Evolutionary conservation across 2,888 invertebrate species (phyloP).

Genomic region (Parnassius glacialis): DNA sequence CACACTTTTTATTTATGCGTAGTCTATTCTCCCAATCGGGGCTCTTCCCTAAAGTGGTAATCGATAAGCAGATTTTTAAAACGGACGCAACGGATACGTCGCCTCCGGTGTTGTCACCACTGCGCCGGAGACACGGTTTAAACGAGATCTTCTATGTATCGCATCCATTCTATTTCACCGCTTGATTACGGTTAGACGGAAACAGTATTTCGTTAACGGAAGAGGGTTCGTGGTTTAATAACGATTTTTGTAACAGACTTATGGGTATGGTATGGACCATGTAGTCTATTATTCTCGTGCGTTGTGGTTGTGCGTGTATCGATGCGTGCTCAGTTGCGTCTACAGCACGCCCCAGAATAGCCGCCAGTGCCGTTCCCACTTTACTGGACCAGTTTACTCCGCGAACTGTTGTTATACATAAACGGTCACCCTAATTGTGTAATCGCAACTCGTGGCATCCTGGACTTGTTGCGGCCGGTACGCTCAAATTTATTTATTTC

Average conservation of each 20-base stretch:
- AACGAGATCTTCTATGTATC: conserved; percentile 52
- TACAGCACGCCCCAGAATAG: conserved; percentile 72
- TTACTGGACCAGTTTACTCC: conserved; percentile 43
- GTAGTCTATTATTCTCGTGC: conserved; percentile 57
- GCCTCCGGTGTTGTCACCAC: conserved; percentile 74
- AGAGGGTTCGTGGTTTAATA: conserved; percentile 57
- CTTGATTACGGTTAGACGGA: conserved; percentile 67
- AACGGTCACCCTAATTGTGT: conserved; percentile 53
- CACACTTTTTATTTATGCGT: conserved; percentile 68
- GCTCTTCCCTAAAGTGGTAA: conserved; percentile 61
- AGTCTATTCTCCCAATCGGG: conserved; percentile 55
- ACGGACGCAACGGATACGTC: conserved; percentile 63
- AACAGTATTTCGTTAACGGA: conserved; percentile 64
- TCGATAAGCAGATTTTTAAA: conserved; percentile 70
- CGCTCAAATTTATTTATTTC: conserved; percentile 39
- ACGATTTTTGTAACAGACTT: conserved; percentile 54
- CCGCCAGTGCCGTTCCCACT: conserved; percentile 60
- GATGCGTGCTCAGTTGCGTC: conserved; percentile 70
- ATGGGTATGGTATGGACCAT: conserved; percentile 43
- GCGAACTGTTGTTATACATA: conserved; percentile 48
- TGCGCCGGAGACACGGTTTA: conserved; percentile 50
- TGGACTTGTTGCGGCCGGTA: conserved; percentile 26
- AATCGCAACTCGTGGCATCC: conserved; percentile 43
- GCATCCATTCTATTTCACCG: conserved; percentile 52
- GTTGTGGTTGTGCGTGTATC: conserved; percentile 61